Conservation (phyloP, 30 jellyfish, hydroid and myxozoan species). For the Rhopilema esculentum region DNA sequence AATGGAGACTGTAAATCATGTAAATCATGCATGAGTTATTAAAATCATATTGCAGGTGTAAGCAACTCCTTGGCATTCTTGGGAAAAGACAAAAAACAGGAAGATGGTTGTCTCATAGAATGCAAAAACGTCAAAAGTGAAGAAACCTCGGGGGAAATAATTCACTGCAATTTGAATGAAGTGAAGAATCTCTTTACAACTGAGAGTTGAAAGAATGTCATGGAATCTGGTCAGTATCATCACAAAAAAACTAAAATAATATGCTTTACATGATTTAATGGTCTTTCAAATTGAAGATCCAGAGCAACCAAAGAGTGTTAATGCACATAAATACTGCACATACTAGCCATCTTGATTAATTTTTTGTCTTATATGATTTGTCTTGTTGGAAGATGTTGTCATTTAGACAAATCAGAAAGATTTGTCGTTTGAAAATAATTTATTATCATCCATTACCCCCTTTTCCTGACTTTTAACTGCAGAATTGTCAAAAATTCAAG, state of each 20-base stretch:
- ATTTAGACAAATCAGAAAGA: background rate
- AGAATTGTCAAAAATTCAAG: background rate
- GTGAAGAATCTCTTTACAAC: constrained; percentile 9
- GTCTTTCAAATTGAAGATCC: background rate
- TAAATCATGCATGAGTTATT: background rate
- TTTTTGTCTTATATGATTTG: background rate
- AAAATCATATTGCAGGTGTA: constrained; percentile 20
- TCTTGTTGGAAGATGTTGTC: background rate
- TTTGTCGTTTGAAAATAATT: background rate
- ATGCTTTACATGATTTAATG: background rate
- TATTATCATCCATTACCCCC: constrained; percentile 3
- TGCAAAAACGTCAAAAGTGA: constrained; percentile 1
- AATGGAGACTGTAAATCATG: background rate
- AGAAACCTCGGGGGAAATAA: constrained; percentile 17
- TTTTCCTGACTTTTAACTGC: background rate
- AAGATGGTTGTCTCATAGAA: constrained; percentile 19
- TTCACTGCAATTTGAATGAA: background rate
- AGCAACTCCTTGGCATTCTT: constrained; percentile 11
- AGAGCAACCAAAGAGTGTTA: background rate
- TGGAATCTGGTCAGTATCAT: constrained; percentile 10
- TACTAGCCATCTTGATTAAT: background rate
- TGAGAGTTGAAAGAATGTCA: constrained; percentile 8
- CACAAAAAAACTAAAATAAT: background rate
- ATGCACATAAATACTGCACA: background rate
- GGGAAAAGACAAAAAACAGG: background rate